Conservation (phyloP, 2,888 invertebrate genomes). For the Lasioglossum zephyrum region DNA sequence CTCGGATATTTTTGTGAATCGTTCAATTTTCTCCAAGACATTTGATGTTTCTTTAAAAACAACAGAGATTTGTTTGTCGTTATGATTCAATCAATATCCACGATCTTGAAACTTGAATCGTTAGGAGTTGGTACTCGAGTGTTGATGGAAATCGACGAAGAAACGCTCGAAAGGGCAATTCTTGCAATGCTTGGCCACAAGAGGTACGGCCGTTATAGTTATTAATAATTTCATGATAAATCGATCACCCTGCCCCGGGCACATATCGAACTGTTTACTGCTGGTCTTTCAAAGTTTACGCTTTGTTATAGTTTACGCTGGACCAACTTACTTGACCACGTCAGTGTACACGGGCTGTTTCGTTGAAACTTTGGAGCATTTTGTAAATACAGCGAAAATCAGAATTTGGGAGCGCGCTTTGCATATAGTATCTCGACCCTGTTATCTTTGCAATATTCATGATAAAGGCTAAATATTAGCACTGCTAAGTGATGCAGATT, state of each 20-base stretch:
- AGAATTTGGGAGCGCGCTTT: background rate
- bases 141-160: too few species aligned
- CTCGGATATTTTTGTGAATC: too few species aligned
- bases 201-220: conserved; percentile 28
- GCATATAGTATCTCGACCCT: background rate
- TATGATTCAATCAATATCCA: too few species aligned
- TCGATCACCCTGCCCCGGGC: background rate
- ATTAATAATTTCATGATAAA: conserved; percentile 22
- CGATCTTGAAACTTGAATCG: too few species aligned
- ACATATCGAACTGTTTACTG: conserved; percentile 2
- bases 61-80: too few species aligned
- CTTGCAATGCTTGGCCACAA: too few species aligned
- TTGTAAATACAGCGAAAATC: conserved; percentile 10
- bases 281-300: conserved; percentile 20
- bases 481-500: background rate
- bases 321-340: background rate
- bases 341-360: background rate
- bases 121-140: too few species aligned
- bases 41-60: too few species aligned
- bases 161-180: too few species aligned
- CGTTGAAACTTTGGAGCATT: conserved; percentile 7
- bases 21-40: too few species aligned
- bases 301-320: conserved; percentile 16
- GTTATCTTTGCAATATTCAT: background rate
- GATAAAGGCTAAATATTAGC: background rate